A percentile compares a stretch with the other conserved stretches of the same genome.
These are phyloP conservation scores for Geophilus truncorum DNA, from an alignment of 2,888 invertebrate species.

Conservation along the genomic window DNA sequence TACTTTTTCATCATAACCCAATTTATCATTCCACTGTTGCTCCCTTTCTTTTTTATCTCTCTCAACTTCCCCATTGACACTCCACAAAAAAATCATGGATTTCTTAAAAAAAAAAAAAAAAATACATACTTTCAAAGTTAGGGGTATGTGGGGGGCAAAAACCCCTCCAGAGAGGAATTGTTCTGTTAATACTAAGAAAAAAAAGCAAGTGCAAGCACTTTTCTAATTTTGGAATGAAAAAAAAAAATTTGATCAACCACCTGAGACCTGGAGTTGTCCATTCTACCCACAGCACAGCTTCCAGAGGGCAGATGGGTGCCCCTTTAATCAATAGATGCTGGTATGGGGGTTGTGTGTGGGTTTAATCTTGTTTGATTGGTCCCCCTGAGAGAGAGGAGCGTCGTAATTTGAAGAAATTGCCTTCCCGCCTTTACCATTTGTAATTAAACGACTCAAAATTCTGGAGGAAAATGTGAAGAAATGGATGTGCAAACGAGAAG, in stretches of 20 bases:
- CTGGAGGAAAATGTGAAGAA: neutral
- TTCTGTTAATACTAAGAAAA: neutral
- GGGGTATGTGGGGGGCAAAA: no score
- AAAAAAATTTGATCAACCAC: neutral
- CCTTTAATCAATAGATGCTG: no score
- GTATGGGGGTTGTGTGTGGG: neutral
- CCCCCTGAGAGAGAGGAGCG: neutral
- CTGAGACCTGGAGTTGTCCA: neutral
- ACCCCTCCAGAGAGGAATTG: neutral
- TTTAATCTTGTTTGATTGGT: neutral
- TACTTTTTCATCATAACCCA: no score
- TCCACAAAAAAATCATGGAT: no score
- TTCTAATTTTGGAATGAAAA: neutral
- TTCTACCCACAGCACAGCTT: neutral
- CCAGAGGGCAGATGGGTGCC: neutral
- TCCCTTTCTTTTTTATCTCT: no score
- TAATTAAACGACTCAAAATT: constrained; percentile 18
- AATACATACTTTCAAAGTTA: no score
- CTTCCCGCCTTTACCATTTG: neutral
- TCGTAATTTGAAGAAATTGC: neutral
- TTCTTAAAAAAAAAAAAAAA: neutral
- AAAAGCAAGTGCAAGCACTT: neutral
- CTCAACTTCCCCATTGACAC: no score
- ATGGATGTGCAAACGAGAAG: neutral
- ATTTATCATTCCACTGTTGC: no score